These are phyloP conservation scores for Cotesia vestalis DNA, from an alignment of 1,140 invertebrate genomes.

Conservation along the genomic window DNA sequence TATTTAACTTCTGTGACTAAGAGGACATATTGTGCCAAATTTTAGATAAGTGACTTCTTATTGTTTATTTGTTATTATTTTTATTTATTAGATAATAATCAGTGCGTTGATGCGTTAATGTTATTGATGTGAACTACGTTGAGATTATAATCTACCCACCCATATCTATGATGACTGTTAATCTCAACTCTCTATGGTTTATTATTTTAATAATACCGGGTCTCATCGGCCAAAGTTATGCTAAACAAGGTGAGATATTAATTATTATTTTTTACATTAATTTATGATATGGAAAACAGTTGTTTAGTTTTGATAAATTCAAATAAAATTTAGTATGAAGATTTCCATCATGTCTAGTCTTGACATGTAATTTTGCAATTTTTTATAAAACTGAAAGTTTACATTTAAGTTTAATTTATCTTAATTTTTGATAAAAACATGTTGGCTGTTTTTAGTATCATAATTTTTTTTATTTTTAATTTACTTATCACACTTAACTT, in stretches of 20 bases:
- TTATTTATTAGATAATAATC: background rate
- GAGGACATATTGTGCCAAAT: slow-evolving; percentile 6
- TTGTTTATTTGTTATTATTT: background rate
- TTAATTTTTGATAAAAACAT: too few relatives aligned
- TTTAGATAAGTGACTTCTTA: background rate
- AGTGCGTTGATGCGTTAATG: too few relatives aligned
- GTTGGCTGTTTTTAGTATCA: too few relatives aligned
- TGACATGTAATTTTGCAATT: too few relatives aligned
- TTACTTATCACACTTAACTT: background rate
- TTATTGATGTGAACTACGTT: background rate
- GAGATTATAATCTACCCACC: background rate
- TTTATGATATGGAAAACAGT: background rate
- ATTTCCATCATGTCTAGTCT: too few relatives aligned
- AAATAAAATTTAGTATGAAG: too few relatives aligned
- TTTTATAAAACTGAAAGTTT: too few relatives aligned
- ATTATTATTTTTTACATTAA: background rate
- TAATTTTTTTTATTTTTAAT: slow-evolving; percentile 4
- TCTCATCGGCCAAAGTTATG: slow-evolving; percentile 52
- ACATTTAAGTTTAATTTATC: too few relatives aligned
- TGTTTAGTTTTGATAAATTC: too few relatives aligned
- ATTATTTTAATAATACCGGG: slow-evolving; percentile 49
- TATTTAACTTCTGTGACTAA: background rate
- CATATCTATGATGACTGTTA: slow-evolving; percentile 27
- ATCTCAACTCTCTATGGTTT: slow-evolving; percentile 48
- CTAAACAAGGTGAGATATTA: slow-evolving; percentile 52